Evolutionary conservation across 2,888 invertebrate species (phyloP).

Genomic region (Drosophila nr. fundita): DNA sequence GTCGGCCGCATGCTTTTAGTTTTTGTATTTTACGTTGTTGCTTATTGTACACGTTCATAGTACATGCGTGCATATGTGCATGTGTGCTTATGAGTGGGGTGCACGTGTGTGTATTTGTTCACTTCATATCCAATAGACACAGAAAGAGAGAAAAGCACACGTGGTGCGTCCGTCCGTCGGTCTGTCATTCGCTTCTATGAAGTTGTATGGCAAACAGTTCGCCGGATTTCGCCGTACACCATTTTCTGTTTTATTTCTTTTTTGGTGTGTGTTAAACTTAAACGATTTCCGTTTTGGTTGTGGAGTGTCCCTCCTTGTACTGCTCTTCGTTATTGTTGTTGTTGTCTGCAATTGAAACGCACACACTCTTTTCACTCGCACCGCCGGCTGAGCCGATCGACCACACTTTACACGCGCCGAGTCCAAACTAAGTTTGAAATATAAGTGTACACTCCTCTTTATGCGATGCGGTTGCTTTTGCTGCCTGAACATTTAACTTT

Average conservation of each 20-base stretch:
- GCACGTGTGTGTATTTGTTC: conserved; percentile 4
- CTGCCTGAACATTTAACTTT: conserved; percentile 52
- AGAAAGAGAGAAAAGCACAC: conserved; percentile 31
- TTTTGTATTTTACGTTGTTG: conserved; percentile 33
- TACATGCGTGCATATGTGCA: conserved; percentile 8
- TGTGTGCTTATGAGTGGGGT: neutral
- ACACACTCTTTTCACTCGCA: neutral
- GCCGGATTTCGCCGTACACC: conserved; percentile 13
- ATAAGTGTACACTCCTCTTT: conserved; percentile 54
- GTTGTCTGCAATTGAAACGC: conserved; percentile 2
- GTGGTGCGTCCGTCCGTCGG: conserved; percentile 24
- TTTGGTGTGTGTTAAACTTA: neutral
- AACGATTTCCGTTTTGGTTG: conserved; percentile 6
- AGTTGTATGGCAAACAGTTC: conserved; percentile 21
- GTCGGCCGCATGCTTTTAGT: conserved; percentile 59
- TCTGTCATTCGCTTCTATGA: conserved; percentile 18
- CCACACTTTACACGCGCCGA: conserved; percentile 56
- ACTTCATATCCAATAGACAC: neutral
- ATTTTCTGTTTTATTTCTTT: conserved; percentile 11
- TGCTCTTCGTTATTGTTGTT: neutral
- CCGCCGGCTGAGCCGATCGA: conserved; percentile 31
- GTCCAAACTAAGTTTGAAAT: conserved; percentile 65
- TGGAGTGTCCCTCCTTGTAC: neutral
- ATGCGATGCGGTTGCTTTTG: conserved; percentile 51
- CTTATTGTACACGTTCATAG: conserved; percentile 4